Evolutionary conservation across 2,888 invertebrate species (phyloP), one percentile per base, ranked within the genome.

Genomic region (Phengaris alcon): DNA sequence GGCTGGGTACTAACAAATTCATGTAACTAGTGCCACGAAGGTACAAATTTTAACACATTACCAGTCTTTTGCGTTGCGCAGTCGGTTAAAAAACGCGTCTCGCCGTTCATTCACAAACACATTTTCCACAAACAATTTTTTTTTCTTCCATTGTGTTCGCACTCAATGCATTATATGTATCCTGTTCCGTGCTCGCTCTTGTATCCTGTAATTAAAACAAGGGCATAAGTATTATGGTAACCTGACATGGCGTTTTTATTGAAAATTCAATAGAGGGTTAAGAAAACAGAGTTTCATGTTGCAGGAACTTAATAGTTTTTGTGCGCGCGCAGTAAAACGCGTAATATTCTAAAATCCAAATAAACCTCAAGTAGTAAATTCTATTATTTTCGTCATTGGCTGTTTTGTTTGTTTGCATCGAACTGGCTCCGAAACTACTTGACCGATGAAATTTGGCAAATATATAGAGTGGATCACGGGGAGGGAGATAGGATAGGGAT

Each of bases 171-270:
- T 57, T 7, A 57, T 15, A 57, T 57, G n/a, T 15, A 57, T 15
- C 15, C n/a, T 57, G 57, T 57, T 57, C n/a, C 55, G 15, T 57
- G 57, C 57, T 15, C n/a, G 57, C 57, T 57, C n/a, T 57, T 57
- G 57, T 15, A 57, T 57, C 57, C 57, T 57, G 57, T 57, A 57
- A n/a, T 57, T n/a, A 57, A 57, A 57, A 57, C 57, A 15, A n/a
- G 15, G 57, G n/a, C 57, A 22, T 22, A 22, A 22, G 22, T 15
- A 15, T 57, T 52, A 52, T 2, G 52, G 52, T 6, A 57, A n/a
- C n/a, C 57, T 57, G 6, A 2, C 15, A 13, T n/a, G 8, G 15
- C 57, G n/a, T n/a, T 15, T 57, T 55, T 6, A 55, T n/a, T n/a
- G 55, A 13, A n/a, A 55, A 55, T 55, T 55, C n/a, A 6, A 55